Conservation (phyloP, 2,888 invertebrate genomes). For the Heliothis peltigera region DNA sequence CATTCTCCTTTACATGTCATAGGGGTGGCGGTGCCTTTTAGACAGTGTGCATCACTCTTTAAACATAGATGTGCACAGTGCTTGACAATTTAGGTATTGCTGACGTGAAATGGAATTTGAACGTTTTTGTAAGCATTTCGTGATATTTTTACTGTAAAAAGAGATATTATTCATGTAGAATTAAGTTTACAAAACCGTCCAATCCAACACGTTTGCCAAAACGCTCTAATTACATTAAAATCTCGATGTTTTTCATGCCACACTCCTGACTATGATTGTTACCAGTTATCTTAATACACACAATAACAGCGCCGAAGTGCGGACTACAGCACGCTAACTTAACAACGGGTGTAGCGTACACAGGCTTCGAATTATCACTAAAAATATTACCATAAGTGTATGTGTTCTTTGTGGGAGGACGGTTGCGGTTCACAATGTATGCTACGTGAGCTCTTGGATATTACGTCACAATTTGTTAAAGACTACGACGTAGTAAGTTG, state of each 20-base stretch:
- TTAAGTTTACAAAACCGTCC: slow-evolving; percentile 6
- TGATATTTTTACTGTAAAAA: too few relatives aligned
- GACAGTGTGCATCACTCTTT: slow-evolving; percentile 44
- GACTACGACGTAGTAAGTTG: not conserved
- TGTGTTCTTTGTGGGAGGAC: slow-evolving; percentile 35
- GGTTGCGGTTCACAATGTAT: slow-evolving; percentile 40
- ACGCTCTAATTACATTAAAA: slow-evolving; percentile 68
- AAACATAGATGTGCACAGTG: slow-evolving; percentile 42
- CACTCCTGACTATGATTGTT: slow-evolving; percentile 72
- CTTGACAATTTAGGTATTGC: slow-evolving; percentile 38
- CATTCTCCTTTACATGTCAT: slow-evolving; percentile 39
- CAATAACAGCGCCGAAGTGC: slow-evolving; percentile 56
- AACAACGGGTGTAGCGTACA: slow-evolving; percentile 49
- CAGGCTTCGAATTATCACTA: slow-evolving; percentile 36
- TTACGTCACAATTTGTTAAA: slow-evolving; percentile 1
- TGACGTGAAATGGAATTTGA: not conserved
- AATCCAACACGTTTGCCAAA: slow-evolving; percentile 7
- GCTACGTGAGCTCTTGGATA: slow-evolving; percentile 12
- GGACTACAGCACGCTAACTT: slow-evolving; percentile 35
- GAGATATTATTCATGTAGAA: too few relatives aligned
- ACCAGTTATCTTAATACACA: slow-evolving; percentile 61
- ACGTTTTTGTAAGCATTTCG: slow-evolving; percentile 2
- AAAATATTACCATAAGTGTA: slow-evolving; percentile 19
- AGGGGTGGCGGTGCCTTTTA: slow-evolving; percentile 47
- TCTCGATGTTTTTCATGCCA: slow-evolving; percentile 77